Evolutionary conservation across 2,888 invertebrate species (phyloP).

Genomic region (Hydrotaea diabolus): DNA sequence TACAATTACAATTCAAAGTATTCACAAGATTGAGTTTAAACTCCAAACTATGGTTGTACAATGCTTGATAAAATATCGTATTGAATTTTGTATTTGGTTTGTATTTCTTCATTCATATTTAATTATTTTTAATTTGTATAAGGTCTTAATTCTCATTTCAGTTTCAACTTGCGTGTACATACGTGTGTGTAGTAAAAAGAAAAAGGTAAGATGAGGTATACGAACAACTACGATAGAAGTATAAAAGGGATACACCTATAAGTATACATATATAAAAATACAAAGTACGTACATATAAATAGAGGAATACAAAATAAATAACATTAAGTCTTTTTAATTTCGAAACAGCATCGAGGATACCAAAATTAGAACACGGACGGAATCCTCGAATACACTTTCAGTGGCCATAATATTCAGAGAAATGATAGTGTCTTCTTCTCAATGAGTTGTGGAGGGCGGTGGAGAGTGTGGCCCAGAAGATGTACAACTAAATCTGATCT

Average conservation of each 20-base stretch:
- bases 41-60: not conserved
- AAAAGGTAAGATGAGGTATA: not conserved
- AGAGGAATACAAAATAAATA: slow-evolving; percentile 35
- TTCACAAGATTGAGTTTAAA: not conserved
- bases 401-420: slow-evolving; percentile 1
- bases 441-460: not conserved
- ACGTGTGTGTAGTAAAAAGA: not conserved
- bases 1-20: not conserved
- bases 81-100: no score
- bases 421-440: not conserved
- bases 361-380: not conserved
- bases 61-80: no score
- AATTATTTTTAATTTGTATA: not conserved
- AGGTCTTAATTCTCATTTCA: not conserved
- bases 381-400: not conserved
- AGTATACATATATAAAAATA: slow-evolving; percentile 1
- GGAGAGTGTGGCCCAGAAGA: not conserved
- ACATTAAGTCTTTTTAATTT: slow-evolving; percentile 61
- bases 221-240: not conserved
- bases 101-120: not conserved
- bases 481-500: no score
- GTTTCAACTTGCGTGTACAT: not conserved
- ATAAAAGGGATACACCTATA: not conserved
- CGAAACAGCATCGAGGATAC: slow-evolving; percentile 31
- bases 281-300: slow-evolving; percentile 9